Percentiles rank a stretch among this genome's conserved stretches.
Conservation (phyloP, 1,140 invertebrate genomes). For the Drosophila dunni region DNA sequence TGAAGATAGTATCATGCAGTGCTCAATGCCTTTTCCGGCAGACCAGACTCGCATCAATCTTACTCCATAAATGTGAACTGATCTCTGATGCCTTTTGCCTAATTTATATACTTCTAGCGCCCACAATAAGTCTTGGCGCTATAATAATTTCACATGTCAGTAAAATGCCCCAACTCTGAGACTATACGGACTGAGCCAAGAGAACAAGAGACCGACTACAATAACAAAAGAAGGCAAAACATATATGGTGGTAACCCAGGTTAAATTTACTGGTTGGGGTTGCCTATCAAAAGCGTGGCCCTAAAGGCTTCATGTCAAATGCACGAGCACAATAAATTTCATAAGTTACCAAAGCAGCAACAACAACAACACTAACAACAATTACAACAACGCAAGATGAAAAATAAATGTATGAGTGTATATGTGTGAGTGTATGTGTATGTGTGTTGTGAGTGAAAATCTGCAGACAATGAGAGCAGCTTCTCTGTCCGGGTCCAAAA, state of each 20-base stretch:
- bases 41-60: conserved; percentile 9
- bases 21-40: background rate
- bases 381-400: background rate
- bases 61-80: conserved; percentile 20
- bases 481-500: conserved; percentile 37
- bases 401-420: background rate
- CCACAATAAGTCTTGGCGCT: conserved; percentile 27
- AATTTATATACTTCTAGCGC: conserved; percentile 40
- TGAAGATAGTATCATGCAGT: background rate
- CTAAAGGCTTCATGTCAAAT: conserved; percentile 78
- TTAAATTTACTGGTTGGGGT: conserved; percentile 24
- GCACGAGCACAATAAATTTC: conserved; percentile 76
- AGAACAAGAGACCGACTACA: conserved; percentile 19
- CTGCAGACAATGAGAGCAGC: conserved; percentile 52
- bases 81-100: conserved; percentile 18
- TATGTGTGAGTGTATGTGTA: background rate
- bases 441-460: conserved; percentile 20
- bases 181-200: conserved; percentile 5
- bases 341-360: conserved; percentile 37
- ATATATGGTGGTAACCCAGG: conserved; percentile 21
- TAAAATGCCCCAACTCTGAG: conserved; percentile 24
- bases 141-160: conserved; percentile 44
- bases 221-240: conserved; percentile 34
- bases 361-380: conserved; percentile 40
- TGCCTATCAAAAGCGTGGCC: conserved; percentile 64